Evolutionary conservation across 1,140 invertebrate genomes (phyloP).

Genomic region (Ephestia elutella): DNA sequence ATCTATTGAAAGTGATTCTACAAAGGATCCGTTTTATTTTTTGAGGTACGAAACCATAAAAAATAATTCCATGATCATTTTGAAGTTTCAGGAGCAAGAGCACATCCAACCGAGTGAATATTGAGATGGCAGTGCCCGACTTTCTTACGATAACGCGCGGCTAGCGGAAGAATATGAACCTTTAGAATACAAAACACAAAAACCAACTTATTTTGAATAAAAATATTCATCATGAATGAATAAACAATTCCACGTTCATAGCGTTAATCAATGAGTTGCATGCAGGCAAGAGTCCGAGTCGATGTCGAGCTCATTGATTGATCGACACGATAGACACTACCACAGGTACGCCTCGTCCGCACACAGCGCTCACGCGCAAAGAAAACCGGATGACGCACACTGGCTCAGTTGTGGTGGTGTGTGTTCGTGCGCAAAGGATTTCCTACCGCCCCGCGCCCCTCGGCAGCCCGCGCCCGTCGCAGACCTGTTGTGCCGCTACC

Average conservation of each 20-base stretch:
- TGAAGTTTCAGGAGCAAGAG: no score
- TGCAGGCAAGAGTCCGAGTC: conserved; percentile 60
- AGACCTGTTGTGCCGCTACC: conserved; percentile 69
- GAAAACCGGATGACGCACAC: conserved; percentile 64
- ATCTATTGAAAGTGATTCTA: no score
- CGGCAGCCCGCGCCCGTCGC: conserved; percentile 37
- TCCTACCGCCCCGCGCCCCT: conserved; percentile 65
- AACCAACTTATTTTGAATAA: conserved; percentile 58
- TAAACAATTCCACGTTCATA: conserved; percentile 73
- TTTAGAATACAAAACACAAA: conserved; percentile 43
- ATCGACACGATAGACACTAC: conserved; percentile 59
- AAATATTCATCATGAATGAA: conserved; percentile 72
- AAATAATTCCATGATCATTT: no score
- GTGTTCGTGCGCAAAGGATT: conserved; percentile 59
- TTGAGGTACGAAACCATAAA: no score
- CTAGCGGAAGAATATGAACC: conserved; percentile 28
- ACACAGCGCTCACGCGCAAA: conserved; percentile 44
- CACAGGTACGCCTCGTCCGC: conserved; percentile 35
- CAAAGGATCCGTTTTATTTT: no score
- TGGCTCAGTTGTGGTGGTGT: conserved; percentile 33
- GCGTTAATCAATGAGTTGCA: conserved; percentile 73
- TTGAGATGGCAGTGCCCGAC: not conserved
- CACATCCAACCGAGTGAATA: no score
- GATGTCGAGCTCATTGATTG: conserved; percentile 72
- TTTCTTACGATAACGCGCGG: conserved; percentile 12